These are phyloP conservation scores for Artemia sinica DNA, from an alignment of 2,888 invertebrate species.

Conservation along the genomic window DNA sequence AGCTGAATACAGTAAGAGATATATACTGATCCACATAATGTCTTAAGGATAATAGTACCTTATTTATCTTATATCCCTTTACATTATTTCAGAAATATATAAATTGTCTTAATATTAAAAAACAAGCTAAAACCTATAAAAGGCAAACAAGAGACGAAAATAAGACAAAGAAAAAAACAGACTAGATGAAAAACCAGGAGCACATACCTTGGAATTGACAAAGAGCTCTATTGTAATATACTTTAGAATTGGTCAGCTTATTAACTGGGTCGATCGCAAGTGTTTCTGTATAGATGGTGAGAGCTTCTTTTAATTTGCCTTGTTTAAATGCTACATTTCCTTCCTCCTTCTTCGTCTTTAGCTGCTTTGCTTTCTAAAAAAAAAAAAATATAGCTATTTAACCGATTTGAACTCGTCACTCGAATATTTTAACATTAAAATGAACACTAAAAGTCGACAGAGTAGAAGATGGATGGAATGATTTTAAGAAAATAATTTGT, in stretches of 20 bases:
- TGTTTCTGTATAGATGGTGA: conserved; percentile 65
- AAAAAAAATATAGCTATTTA: conserved; percentile 14
- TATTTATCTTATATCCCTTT: too few relatives aligned
- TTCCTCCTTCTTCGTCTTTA: conserved; percentile 78
- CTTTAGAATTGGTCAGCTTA: conserved; percentile 40
- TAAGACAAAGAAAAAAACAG: too few relatives aligned
- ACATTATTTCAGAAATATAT: too few relatives aligned
- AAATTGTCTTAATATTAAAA: too few relatives aligned
- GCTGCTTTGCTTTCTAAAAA: conserved; percentile 53
- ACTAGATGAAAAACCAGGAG: neutral
- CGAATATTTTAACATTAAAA: conserved; percentile 16
- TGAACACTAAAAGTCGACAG: conserved; percentile 23
- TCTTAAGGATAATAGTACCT: too few relatives aligned
- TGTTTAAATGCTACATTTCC: conserved; percentile 74
- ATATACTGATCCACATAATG: too few relatives aligned
- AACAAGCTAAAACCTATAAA: too few relatives aligned
- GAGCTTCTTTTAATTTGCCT: conserved; percentile 60
- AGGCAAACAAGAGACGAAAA: too few relatives aligned
- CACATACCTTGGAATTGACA: conserved; percentile 50
- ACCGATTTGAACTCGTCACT: conserved; percentile 7
- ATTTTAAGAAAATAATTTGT: too few relatives aligned
- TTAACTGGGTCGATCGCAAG: conserved; percentile 67
- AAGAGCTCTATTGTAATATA: conserved; percentile 62
- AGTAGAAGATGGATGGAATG: neutral
- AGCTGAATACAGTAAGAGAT: too few relatives aligned